Conservation (phyloP, 2,797 vertebrate species). For the Gymnoscopelus braueri region DNA sequence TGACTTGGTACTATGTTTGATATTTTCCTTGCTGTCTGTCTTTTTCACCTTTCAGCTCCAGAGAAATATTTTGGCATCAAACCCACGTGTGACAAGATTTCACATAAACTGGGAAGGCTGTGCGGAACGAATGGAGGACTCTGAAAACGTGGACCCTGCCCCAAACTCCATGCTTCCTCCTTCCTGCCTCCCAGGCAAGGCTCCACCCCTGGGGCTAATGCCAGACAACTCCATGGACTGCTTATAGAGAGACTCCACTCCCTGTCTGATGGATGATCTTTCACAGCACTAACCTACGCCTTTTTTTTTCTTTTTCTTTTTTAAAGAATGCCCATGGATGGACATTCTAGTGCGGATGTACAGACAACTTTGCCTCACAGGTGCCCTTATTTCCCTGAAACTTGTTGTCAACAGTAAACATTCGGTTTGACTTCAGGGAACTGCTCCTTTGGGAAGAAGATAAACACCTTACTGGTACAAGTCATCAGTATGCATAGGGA, state of each 20-base stretch:
- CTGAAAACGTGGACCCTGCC: conserved; percentile 88
- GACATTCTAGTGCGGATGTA: conserved; percentile 67
- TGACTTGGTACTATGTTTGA: neutral
- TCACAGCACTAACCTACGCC: conserved; percentile 40
- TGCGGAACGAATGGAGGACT: conserved; percentile 87
- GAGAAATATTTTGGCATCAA: conserved; percentile 92
- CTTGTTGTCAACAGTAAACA: conserved; percentile 41
- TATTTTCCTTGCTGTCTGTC: neutral
- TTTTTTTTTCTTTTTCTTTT: conserved; percentile 23
- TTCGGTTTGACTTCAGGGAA: conserved; percentile 42
- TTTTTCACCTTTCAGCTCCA: conserved; percentile 83
- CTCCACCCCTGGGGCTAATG: conserved; percentile 81
- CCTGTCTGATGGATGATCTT: conserved; percentile 22
- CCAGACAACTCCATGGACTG: conserved; percentile 96
- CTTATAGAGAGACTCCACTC: conserved; percentile 77
- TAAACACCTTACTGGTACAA: conserved; percentile 37
- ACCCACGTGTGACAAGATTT: conserved; percentile 92
- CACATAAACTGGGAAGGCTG: conserved; percentile 95
- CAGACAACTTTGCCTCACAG: conserved; percentile 65
- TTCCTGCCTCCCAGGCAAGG: conserved; percentile 84
- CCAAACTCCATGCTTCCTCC: conserved; percentile 84
- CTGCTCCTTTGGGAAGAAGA: conserved; percentile 38
- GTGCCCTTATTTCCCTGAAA: conserved; percentile 51
- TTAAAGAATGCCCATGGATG: conserved; percentile 67
- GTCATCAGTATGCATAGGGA: conserved; percentile 26